Evolutionary conservation across 2,797 vertebrate species (phyloP).

Genomic region (Micropoecilia bifurca): DNA sequence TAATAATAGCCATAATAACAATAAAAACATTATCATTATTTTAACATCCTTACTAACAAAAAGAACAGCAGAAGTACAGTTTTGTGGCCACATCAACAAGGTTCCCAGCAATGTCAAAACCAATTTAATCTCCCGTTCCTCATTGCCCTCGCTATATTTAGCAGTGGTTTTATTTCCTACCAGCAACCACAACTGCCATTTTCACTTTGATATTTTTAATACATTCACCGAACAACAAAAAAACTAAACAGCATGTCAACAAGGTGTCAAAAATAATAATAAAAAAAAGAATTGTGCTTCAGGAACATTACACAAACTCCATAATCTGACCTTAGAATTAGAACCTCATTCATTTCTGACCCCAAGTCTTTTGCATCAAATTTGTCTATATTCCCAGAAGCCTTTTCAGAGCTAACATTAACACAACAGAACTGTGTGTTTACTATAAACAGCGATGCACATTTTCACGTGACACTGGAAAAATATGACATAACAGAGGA

Average conservation of each 20-base stretch:
- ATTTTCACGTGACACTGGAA: not conserved
- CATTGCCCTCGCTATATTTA: slow-evolving; percentile 9
- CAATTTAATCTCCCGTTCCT: slow-evolving; percentile 6
- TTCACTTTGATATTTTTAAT: not conserved
- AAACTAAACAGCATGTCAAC: not conserved
- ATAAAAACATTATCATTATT: not conserved
- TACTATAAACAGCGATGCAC: slow-evolving; percentile 16
- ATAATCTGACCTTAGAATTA: not conserved
- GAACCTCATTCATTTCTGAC: not conserved
- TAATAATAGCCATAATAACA: not conserved
- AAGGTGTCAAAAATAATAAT: not conserved
- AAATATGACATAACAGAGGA: not conserved
- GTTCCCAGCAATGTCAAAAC: slow-evolving; percentile 6
- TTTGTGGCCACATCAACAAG: not conserved
- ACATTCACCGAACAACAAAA: not conserved
- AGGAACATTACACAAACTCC: not conserved
- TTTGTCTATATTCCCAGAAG: not conserved
- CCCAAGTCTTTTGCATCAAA: not conserved
- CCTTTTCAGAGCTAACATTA: slow-evolving; percentile 7
- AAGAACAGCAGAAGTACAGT: slow-evolving; percentile 1
- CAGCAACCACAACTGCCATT: not conserved
- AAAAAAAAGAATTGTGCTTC: not conserved
- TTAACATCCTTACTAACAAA: not conserved
- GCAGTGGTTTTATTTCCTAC: slow-evolving; percentile 8
- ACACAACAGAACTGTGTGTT: slow-evolving; percentile 9